Conservation (phyloP, 2,797 vertebrate genomes). For the Muraenolepis orangiensis region DNA sequence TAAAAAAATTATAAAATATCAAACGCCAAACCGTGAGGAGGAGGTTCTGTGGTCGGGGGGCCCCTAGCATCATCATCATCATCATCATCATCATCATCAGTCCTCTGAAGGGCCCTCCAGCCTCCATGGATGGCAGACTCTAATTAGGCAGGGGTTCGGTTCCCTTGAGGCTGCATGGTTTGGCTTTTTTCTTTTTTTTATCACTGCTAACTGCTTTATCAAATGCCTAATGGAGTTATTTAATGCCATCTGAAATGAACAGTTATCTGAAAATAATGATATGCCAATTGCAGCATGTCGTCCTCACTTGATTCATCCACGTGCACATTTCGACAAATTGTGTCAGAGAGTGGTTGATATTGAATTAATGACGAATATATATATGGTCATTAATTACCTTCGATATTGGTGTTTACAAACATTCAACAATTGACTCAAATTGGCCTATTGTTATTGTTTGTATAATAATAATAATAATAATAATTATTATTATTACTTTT, state of each 20-base stretch:
- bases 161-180: slow-evolving; percentile 85
- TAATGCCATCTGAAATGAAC: slow-evolving; percentile 82
- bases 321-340: neutral
- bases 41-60: slow-evolving; percentile 25
- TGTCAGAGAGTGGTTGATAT: slow-evolving; percentile 8
- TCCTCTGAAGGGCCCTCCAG: slow-evolving; percentile 81
- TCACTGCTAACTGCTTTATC: slow-evolving; percentile 65
- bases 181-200: slow-evolving; percentile 41
- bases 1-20: too few relatives aligned
- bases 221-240: slow-evolving; percentile 92
- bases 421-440: too few relatives aligned
- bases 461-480: too few relatives aligned
- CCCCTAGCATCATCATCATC: too few relatives aligned
- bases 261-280: slow-evolving; percentile 77
- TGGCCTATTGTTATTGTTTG: too few relatives aligned
- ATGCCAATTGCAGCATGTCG: slow-evolving; percentile 38
- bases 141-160: slow-evolving; percentile 92
- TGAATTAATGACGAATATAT: neutral
- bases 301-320: slow-evolving; percentile 37
- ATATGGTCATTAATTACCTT: too few relatives aligned
- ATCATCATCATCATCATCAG: too few relatives aligned
- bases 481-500: too few relatives aligned
- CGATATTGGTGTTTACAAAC: too few relatives aligned
- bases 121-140: slow-evolving; percentile 76
- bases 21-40: slow-evolving; percentile 33